Evolutionary conservation across 2,797 vertebrate species (phyloP).

Genomic region (Echiichthys vipera): DNA sequence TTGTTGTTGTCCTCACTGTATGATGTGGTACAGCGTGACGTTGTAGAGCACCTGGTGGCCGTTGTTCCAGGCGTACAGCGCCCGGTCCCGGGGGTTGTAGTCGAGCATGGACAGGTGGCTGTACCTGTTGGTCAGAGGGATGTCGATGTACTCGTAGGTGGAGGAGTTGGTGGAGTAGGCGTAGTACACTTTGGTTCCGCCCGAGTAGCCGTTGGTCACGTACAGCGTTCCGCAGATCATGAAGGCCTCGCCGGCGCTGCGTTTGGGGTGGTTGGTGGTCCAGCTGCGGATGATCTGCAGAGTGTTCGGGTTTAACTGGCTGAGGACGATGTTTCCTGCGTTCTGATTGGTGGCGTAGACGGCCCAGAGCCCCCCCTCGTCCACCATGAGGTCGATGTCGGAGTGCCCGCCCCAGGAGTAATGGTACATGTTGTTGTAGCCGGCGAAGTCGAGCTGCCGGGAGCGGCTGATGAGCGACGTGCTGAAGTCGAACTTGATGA

Average conservation of each 20-base stretch:
- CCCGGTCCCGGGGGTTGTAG: slow-evolving; percentile 96
- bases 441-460: slow-evolving; percentile 93
- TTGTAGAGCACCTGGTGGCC: slow-evolving; percentile 97
- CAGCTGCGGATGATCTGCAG: slow-evolving; percentile 93
- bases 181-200: slow-evolving; percentile 96
- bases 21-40: slow-evolving; percentile 83
- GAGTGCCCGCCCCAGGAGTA: slow-evolving; percentile 98
- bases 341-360: slow-evolving; percentile 98
- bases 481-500: slow-evolving; percentile 94
- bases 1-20: slow-evolving; percentile 65
- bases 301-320: slow-evolving; percentile 92
- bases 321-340: slow-evolving; percentile 95
- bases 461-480: slow-evolving; percentile 92
- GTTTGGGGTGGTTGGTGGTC: slow-evolving; percentile 96
- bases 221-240: slow-evolving; percentile 98
- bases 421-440: slow-evolving; percentile 98
- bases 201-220: slow-evolving; percentile 96
- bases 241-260: slow-evolving; percentile 95
- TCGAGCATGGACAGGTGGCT: slow-evolving; percentile 98
- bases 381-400: slow-evolving; percentile 98
- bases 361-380: slow-evolving; percentile 94
- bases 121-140: slow-evolving; percentile 96
- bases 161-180: slow-evolving; percentile 97
- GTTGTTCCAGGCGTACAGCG: slow-evolving; percentile 97
- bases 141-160: slow-evolving; percentile 97